phyloP scores from a whole-genome alignment of 2,113 vertebrate genomes.

The Setophaga petechia region DNA sequence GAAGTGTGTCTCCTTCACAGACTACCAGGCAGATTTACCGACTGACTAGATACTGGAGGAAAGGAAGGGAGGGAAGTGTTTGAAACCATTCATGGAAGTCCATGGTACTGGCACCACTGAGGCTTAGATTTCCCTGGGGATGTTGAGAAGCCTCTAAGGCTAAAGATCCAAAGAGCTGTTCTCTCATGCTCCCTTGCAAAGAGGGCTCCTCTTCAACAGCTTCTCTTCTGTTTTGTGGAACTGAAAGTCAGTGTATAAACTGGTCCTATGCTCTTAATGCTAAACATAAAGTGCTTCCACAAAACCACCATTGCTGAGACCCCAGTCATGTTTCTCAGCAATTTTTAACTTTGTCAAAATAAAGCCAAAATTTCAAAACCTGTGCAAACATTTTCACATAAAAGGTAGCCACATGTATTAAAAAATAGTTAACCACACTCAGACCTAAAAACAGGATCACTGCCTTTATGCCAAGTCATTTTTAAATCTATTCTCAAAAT shows the following conservation, averaged over 20 bases:
- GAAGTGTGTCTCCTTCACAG: neutral
- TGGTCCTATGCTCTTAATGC: neutral
- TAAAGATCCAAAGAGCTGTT: neutral
- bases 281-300: neutral
- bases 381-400: neutral
- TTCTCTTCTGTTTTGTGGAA: neutral
- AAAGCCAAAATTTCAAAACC: neutral
- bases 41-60: neutral
- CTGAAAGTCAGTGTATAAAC: neutral
- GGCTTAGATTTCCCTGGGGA: neutral
- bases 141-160: neutral
- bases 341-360: slow-evolving; percentile 24
- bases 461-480: neutral
- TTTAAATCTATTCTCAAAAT: slow-evolving; percentile 23
- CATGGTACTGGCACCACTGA: neutral
- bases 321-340: neutral
- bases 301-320: neutral
- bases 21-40: neutral
- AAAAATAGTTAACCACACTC: neutral
- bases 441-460: neutral
- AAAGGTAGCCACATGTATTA: neutral
- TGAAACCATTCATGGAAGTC: neutral
- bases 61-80: neutral
- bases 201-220: rapidly evolving
- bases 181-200: neutral